Evolutionary conservation across 2,888 invertebrate species (phyloP).

Genomic region (Prenolepis imparis): DNA sequence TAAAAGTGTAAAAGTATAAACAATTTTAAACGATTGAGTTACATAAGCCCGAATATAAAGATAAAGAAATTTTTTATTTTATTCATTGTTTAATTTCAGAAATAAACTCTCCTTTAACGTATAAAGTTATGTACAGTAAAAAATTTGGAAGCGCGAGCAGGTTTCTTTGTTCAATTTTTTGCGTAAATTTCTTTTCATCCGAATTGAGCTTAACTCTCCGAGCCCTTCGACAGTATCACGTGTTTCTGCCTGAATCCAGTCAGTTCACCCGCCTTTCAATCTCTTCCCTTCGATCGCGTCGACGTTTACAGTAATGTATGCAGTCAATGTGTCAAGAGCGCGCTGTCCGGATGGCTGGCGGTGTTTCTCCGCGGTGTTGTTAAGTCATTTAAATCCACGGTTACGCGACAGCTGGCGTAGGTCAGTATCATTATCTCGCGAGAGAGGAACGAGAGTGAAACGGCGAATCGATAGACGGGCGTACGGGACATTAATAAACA

Average conservation of each 20-base stretch:
- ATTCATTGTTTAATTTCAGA: background rate
- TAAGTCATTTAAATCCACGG: slow-evolving; percentile 73
- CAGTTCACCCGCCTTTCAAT: slow-evolving; percentile 23
- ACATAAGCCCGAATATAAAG: background rate
- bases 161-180: background rate
- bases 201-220: background rate
- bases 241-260: slow-evolving; percentile 17
- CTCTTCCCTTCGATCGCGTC: slow-evolving; percentile 61
- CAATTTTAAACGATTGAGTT: background rate
- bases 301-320: slow-evolving; percentile 74
- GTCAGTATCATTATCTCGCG: slow-evolving; percentile 83
- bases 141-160: background rate
- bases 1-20: background rate
- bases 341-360: slow-evolving; percentile 67
- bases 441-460: slow-evolving; percentile 79
- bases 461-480: slow-evolving; percentile 80
- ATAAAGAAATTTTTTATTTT: background rate
- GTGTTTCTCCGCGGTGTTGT: slow-evolving; percentile 71
- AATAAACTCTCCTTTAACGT: background rate
- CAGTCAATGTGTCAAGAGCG: slow-evolving; percentile 74
- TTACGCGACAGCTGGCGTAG: slow-evolving; percentile 79
- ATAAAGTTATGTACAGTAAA: background rate
- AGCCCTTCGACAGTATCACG: background rate
- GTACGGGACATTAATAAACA: slow-evolving; percentile 83
- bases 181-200: background rate